Evolutionary conservation across 2,888 invertebrate species (phyloP), one percentile per base, ranked within the genome.

Genomic region (Trissonchulus latispiculum): DNA sequence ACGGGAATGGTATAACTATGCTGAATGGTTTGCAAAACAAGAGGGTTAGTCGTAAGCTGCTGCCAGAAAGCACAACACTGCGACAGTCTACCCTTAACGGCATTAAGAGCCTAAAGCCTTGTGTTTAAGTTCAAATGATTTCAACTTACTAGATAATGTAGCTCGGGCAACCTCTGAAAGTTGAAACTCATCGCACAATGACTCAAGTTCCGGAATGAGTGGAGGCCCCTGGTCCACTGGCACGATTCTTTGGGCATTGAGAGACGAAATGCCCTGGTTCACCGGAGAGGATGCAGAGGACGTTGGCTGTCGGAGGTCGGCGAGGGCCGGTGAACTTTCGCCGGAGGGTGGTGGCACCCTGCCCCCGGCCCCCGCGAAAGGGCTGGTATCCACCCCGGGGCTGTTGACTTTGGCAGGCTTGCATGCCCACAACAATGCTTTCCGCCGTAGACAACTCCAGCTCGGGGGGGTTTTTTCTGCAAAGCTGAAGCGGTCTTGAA

Each of bases 341-440:
- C 64, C 64, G 64, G 33, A 29, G 64, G 8, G 33, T 3, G 29
- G 31, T 3, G n/a, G n/a, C n/a, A 15, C 15, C 64, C 64, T 8
- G 28, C 8, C 64, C 64, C 33, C 64, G 64, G 64, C 64, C 64
- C 28, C 64, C 28, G 8, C 64, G 64, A 64, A 64, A 64, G 64
- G 64, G 64, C 64, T 33, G 64, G n/a, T n/a, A n/a, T 64, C 33
- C 64, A n/a, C 8, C 29, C 64, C 8, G 8, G 29, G 29, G 31
- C n/a, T n/a, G n/a, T n/a, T n/a, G n/a, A n/a, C n/a, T n/a, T 29
- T 8, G 8, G 33, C 64, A 64, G 31, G 64, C 64, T 3, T 64
- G 29, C 64, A 64, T 64, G 8, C 64, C 64, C 8, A 64, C 8
- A 15, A 64, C 64, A n/a, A 64, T 28, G 33, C 64, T 64, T 33